Conservation (phyloP, 2,888 invertebrate genomes). For the Hipparchia sbordonii region DNA sequence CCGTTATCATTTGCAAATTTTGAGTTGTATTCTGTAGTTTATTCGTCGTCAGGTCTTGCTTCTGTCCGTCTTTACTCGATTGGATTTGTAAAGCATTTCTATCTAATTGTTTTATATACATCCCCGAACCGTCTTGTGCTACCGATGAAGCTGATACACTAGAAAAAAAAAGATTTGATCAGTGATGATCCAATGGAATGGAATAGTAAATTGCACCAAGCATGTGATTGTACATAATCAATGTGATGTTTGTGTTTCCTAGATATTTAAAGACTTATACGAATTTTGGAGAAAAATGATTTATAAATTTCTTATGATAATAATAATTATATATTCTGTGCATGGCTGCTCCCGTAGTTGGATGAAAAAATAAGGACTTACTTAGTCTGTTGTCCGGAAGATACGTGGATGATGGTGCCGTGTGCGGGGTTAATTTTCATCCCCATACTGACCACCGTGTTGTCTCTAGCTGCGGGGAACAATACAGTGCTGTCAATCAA, state of each 20-base stretch:
- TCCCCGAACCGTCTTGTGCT: slow-evolving; percentile 67
- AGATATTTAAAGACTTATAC: too few relatives aligned
- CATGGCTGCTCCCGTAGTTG: too few relatives aligned
- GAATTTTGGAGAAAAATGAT: too few relatives aligned
- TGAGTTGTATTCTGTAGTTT: slow-evolving; percentile 70
- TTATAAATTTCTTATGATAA: too few relatives aligned
- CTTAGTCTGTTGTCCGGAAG: slow-evolving; percentile 78
- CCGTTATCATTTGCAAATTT: slow-evolving; percentile 77
- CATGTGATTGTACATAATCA: too few relatives aligned
- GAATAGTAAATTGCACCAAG: too few relatives aligned
- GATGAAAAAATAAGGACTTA: slow-evolving; percentile 45
- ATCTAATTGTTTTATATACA: slow-evolving; percentile 77
- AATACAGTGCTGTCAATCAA: slow-evolving; percentile 11
- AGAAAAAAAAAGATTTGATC: slow-evolving; percentile 29
- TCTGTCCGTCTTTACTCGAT: slow-evolving; percentile 67
- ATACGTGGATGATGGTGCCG: slow-evolving; percentile 76
- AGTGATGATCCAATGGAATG: too few relatives aligned
- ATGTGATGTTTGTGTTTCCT: too few relatives aligned
- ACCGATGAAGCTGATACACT: slow-evolving; percentile 69
- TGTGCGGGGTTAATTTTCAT: slow-evolving; percentile 79
- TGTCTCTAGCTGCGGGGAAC: slow-evolving; percentile 68
- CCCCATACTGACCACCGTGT: slow-evolving; percentile 74
- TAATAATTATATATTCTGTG: too few relatives aligned
- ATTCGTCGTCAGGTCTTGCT: slow-evolving; percentile 61
- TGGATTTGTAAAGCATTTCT: slow-evolving; percentile 74